These are phyloP conservation scores for Drosophila affinis DNA, from an alignment of 2,888 invertebrate species.

Conservation along the genomic window DNA sequence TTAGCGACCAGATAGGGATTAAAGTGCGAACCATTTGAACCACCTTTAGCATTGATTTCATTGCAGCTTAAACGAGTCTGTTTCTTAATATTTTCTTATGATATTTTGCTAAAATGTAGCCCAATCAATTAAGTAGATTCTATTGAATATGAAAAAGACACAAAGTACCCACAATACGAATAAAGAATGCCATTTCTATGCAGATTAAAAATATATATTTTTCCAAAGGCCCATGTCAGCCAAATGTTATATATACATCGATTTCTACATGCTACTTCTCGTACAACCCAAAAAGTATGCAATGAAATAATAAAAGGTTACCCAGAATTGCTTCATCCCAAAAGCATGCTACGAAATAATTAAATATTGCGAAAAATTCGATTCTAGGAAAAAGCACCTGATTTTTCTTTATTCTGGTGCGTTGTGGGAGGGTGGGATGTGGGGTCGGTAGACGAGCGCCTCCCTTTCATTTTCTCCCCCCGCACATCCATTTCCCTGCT, in stretches of 20 bases:
- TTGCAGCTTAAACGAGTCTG: too few species aligned
- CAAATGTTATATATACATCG: fast-evolving
- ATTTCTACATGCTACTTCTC: not conserved
- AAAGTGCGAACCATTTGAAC: too few species aligned
- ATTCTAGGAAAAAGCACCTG: too few species aligned
- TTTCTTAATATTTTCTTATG: too few species aligned
- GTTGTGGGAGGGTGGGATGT: too few species aligned
- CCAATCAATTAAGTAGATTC: not conserved
- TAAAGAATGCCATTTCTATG: not conserved
- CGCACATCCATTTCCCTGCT: not conserved
- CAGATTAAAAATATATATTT: too few species aligned
- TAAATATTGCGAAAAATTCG: not conserved
- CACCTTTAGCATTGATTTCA: too few species aligned
- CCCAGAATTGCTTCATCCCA: too few species aligned
- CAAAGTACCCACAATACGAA: not conserved
- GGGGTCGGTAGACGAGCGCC: not conserved
- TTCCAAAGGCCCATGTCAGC: not conserved
- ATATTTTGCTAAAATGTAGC: too few species aligned
- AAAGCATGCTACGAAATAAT: not conserved
- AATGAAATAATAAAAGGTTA: not conserved
- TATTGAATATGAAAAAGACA: not conserved
- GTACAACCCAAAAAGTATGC: slow-evolving; percentile 13
- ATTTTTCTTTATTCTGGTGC: too few species aligned
- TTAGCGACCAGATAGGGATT: not conserved
- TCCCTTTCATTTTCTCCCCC: too few species aligned